phyloP scores from a whole-genome alignment of 2,113 vertebrate species.

The Noturus placidus region DNA sequence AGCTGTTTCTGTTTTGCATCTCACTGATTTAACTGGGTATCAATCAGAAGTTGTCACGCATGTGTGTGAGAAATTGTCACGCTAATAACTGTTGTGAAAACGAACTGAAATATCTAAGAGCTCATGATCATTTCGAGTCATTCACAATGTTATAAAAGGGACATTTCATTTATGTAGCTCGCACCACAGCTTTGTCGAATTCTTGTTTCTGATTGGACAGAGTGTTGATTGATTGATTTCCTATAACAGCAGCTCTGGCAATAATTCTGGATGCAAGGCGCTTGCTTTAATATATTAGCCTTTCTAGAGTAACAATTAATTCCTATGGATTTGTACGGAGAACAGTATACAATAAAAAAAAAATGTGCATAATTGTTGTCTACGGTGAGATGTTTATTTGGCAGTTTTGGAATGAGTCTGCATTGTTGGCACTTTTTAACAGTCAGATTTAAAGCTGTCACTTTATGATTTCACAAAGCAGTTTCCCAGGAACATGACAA shows the following conservation, averaged over 20 bases:
- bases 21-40: constrained; percentile 6
- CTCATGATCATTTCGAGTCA: neutral
- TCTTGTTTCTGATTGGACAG: neutral
- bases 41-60: neutral
- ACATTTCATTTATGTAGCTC: neutral
- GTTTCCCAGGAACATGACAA: neutral
- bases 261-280: neutral
- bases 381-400: neutral
- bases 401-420: neutral
- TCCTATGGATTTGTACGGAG: neutral
- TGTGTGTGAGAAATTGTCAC: neutral
- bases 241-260: neutral
- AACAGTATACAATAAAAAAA: neutral
- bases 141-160: neutral
- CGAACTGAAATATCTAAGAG: too few species aligned
- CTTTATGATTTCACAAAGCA: neutral
- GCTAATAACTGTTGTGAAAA: neutral
- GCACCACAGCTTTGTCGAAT: neutral
- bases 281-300: neutral
- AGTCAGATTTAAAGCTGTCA: neutral
- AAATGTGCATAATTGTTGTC: neutral
- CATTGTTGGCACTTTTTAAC: neutral
- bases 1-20: constrained; percentile 9
- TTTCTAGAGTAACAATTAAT: neutral
- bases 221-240: neutral